A percentile compares a stretch with the other conserved stretches of the same genome.
Evolutionary conservation across 2,113 vertebrate genomes (phyloP).

Genomic region (Eonycteris spelaea): DNA sequence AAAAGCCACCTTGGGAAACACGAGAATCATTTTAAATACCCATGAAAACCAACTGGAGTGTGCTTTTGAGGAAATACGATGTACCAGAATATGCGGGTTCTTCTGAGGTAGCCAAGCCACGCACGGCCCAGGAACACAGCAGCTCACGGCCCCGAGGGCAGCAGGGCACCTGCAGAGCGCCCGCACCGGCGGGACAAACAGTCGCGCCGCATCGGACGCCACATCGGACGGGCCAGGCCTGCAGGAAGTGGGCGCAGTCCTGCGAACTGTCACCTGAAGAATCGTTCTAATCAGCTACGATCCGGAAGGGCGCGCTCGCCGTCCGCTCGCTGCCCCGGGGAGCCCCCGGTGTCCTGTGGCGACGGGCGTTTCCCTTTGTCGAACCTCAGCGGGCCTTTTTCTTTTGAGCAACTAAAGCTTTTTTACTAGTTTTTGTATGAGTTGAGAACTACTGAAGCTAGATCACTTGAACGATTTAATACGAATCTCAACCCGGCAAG

Average conservation of each 20-base stretch:
- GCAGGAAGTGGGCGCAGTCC: neutral
- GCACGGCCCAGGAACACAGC: no score
- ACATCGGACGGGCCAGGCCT: no score
- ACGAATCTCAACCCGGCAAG: neutral
- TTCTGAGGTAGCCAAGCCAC: no score
- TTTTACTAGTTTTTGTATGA: neutral
- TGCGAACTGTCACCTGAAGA: neutral
- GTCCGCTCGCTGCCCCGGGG: neutral
- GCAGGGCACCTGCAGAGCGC: neutral
- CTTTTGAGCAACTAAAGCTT: neutral
- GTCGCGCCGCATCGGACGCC: no score
- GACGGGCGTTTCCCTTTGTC: neutral
- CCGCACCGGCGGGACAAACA: accelerated
- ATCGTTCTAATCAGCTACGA: neutral
- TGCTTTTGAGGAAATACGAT: no score
- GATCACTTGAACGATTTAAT: neutral
- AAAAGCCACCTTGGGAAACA: no score
- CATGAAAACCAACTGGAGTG: no score
- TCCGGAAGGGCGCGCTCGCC: neutral
- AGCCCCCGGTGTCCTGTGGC: neutral
- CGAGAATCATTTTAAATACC: no score
- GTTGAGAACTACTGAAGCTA: neutral
- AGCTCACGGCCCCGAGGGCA: neutral
- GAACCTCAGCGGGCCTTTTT: neutral
- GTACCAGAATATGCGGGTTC: no score